Evolutionary conservation across 2,888 invertebrate species (phyloP).

Genomic region (Prosapia bicincta): DNA sequence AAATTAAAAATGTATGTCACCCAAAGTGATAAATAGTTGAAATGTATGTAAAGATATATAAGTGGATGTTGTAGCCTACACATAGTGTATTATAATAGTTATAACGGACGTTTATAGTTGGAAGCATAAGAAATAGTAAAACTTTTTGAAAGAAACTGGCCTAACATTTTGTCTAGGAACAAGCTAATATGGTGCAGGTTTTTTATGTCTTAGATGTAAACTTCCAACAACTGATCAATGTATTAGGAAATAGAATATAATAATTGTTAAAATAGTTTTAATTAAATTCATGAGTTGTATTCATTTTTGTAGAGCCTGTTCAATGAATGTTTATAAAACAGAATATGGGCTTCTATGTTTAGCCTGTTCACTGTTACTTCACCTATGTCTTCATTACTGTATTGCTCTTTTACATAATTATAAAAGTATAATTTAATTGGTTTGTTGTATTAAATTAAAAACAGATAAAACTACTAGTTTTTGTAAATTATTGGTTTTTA

Average conservation of each 20-base stretch:
- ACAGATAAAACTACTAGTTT: no score
- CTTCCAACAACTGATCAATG: background rate
- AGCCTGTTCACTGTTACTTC: no score
- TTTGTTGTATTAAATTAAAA: no score
- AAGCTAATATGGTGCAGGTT: no score
- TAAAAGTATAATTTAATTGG: no score
- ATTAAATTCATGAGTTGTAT: no score
- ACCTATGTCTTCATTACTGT: no score
- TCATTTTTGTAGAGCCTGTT: no score
- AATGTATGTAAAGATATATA: background rate
- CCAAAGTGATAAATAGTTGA: background rate
- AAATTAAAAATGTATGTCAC: background rate
- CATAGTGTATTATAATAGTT: background rate
- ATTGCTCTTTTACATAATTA: no score
- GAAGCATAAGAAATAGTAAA: background rate
- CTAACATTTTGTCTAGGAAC: background rate
- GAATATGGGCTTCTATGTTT: no score
- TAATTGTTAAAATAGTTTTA: background rate
- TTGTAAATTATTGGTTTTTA: no score
- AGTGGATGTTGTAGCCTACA: background rate
- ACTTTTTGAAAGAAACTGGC: background rate
- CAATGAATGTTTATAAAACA: no score
- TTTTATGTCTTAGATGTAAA: background rate
- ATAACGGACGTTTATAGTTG: background rate
- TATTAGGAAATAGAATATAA: background rate